These are phyloP conservation scores for Pristiophorus japonicus DNA, from an alignment of 2,113 vertebrate genomes.

Conservation along the genomic window DNA sequence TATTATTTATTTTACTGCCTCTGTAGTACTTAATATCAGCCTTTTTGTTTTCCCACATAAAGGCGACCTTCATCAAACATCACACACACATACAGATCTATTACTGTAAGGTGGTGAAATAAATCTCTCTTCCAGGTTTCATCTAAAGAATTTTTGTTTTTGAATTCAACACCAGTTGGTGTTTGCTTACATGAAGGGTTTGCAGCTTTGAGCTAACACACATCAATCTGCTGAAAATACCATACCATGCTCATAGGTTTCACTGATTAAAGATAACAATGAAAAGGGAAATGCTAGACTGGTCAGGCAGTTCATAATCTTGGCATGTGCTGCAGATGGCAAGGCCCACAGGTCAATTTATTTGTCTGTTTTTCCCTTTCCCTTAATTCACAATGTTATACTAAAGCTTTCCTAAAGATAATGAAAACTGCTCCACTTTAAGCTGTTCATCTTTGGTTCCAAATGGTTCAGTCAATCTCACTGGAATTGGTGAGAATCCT, in stretches of 20 bases:
- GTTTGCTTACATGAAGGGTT: constrained; percentile 24
- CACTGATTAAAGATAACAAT: constrained; percentile 19
- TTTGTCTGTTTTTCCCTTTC: background rate
- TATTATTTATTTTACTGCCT: no score
- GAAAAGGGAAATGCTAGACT: background rate
- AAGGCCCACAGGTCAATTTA: background rate
- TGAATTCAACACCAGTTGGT: constrained; percentile 7
- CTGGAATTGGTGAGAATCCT: background rate
- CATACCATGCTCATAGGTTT: no score
- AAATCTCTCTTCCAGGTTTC: background rate
- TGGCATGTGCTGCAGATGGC: background rate
- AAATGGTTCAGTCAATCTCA: background rate
- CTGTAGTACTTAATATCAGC: background rate
- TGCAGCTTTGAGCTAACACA: background rate
- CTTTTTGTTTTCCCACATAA: background rate
- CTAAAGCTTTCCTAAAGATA: no score
- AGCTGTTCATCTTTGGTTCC: background rate
- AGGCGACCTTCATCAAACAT: background rate
- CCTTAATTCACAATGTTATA: background rate
- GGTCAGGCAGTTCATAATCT: background rate
- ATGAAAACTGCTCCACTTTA: background rate
- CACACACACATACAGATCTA: background rate
- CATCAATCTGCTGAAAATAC: background rate
- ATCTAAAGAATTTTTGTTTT: background rate
- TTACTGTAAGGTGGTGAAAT: background rate